These are phyloP conservation scores for Pelagia noctiluca DNA, from an alignment of 30 jellyfish, hydroid and myxozoan genomes.

Conservation along the genomic window DNA sequence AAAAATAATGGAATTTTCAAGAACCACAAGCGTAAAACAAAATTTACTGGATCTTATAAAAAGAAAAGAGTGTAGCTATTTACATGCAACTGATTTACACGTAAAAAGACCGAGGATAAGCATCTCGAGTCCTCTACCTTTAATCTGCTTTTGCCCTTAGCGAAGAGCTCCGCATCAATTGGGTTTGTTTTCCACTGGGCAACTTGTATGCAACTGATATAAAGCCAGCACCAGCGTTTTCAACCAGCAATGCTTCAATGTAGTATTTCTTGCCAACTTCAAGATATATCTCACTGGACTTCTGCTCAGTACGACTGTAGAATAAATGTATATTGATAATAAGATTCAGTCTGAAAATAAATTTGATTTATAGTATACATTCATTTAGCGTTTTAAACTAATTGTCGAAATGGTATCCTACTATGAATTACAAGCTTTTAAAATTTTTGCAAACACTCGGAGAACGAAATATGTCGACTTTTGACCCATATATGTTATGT, in stretches of 20 bases:
- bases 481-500: background rate
- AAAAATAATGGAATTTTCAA: too few relatives aligned
- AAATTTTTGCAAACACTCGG: background rate
- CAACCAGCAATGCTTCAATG: constrained; percentile 41
- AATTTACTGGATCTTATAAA: too few relatives aligned
- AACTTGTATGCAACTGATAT: constrained; percentile 42
- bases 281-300: constrained; percentile 13
- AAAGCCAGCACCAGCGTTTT: constrained; percentile 44
- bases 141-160: too few relatives aligned
- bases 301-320: constrained; percentile 25
- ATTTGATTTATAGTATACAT: background rate
- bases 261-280: constrained; percentile 48
- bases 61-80: too few relatives aligned
- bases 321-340: background rate
- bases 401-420: background rate
- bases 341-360: background rate
- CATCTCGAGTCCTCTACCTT: too few relatives aligned
- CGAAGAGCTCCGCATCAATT: background rate
- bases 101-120: too few relatives aligned
- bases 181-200: constrained; percentile 44
- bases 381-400: background rate
- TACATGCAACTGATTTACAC: too few relatives aligned
- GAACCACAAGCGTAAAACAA: too few relatives aligned
- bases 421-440: background rate
- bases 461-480: background rate